Evolutionary conservation across 2,888 invertebrate species (phyloP), one percentile per base, ranked within the genome.

Genomic region (Melanchra persicariae): DNA sequence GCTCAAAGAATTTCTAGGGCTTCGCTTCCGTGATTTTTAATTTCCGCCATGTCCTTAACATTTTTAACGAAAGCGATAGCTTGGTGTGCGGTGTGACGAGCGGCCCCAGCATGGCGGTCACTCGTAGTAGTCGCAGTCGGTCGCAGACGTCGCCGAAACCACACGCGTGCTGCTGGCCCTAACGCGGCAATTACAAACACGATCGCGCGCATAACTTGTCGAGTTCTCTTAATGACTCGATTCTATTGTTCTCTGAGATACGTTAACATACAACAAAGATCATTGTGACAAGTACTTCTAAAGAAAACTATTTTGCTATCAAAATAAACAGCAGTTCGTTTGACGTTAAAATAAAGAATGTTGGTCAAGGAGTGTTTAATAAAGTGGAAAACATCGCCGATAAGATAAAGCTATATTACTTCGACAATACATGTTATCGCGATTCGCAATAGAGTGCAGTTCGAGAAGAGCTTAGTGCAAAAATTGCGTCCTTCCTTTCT

Each of bases 341-440:
- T 82, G 68, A 71, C 74, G 71, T 70, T 83, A 84, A 86, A 90
- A 90, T 89, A 91, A 93, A 90, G 87, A 91, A 91, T 89, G 75
- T 89, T 91, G 88, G 88, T 90, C 89, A 90, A 92, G 90, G 86
- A 89, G 87, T 79, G 83, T 80, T 85, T 86, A 86, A 87, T 88
- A 85, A 90, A 92, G 92, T 92, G 91, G 88, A 91, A 91, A 93
- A 91, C 89, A 89, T 90, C 89, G 87, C 85, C 84, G 94, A 94
- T 94, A 94, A 95, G 94, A 94, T 93, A 92, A 91, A 86, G 84
- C 80, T 84, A 82, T 79, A 85, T 82, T 81, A 85, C 78, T 84
- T 85, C 80, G 77, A 87, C 85, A 89, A 87, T 90, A 88, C 82
- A 86, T 85, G 87, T 91, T 92, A 93, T 93, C 92, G 89, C 84